phyloP scores from a whole-genome alignment of 2,888 invertebrate genomes.

The Bimastos eiseni region DNA sequence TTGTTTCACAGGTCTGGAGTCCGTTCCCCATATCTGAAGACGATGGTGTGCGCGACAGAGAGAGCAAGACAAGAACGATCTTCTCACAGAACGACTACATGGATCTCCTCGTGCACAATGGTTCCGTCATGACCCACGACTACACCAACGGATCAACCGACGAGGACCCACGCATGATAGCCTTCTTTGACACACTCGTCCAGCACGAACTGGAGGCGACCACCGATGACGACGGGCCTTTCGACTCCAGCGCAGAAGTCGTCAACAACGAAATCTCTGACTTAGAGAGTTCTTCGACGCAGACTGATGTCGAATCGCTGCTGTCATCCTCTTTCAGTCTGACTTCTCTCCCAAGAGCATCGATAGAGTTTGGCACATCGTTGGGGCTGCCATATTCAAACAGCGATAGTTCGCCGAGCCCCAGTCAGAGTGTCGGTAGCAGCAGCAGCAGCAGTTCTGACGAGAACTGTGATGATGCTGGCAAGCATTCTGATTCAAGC shows the following conservation, averaged over 20 bases:
- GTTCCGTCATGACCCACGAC: conserved; percentile 77
- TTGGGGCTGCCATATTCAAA: not conserved
- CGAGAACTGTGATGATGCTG: not conserved
- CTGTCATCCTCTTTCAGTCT: not conserved
- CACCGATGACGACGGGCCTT: conserved; percentile 46
- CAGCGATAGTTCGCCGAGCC: not conserved
- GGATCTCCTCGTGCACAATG: conserved; percentile 77
- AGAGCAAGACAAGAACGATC: not conserved
- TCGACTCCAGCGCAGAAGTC: not conserved
- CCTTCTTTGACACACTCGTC: conserved; percentile 90
- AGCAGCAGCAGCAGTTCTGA: not conserved
- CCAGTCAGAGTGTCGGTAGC: not conserved
- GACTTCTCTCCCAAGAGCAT: not conserved
- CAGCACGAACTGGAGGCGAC: conserved; percentile 80
- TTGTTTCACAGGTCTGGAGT: conserved; percentile 74
- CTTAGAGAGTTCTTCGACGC: not conserved
- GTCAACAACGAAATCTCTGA: conserved; percentile 14
- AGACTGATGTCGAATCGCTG: not conserved
- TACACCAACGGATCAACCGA: conserved; percentile 79
- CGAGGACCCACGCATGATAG: conserved; percentile 93
- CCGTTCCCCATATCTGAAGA: conserved; percentile 64
- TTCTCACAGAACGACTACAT: conserved; percentile 73
- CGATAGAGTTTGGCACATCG: not conserved
- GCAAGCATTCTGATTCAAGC: not conserved
- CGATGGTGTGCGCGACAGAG: not conserved